These are phyloP conservation scores for Cairina moschata DNA, from an alignment of 2,113 vertebrate genomes.

Conservation along the genomic window DNA sequence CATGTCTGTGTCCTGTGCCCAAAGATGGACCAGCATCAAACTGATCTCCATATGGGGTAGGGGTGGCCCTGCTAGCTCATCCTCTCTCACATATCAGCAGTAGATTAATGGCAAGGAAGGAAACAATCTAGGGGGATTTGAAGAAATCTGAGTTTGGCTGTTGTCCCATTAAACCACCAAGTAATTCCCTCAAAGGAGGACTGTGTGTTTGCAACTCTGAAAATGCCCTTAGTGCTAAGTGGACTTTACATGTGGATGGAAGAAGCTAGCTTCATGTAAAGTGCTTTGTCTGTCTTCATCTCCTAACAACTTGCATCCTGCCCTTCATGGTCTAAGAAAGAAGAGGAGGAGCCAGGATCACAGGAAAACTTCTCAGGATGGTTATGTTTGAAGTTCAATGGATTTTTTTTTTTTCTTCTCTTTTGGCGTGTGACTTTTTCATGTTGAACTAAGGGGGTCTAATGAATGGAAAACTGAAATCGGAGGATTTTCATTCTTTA, in stretches of 20 bases:
- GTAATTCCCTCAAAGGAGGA: neutral
- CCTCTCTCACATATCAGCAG: neutral
- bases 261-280: neutral
- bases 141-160: neutral
- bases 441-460: slow-evolving; percentile 47
- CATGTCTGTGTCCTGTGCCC: neutral
- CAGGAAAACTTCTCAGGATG: neutral
- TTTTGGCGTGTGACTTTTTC: slow-evolving; percentile 59
- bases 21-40: neutral
- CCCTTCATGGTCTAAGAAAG: neutral
- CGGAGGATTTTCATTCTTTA: slow-evolving; percentile 65
- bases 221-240: neutral
- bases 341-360: neutral
- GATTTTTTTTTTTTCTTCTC: neutral
- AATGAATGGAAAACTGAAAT: slow-evolving; percentile 62
- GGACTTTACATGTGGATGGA: neutral
- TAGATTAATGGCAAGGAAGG: neutral
- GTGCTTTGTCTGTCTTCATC: neutral
- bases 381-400: slow-evolving; percentile 43
- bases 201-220: neutral
- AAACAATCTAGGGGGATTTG: neutral
- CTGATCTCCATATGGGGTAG: neutral
- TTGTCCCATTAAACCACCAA: neutral
- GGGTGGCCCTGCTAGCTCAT: neutral
- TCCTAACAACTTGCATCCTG: neutral